A percentile compares a stretch with the other conserved stretches of the same genome.
Evolutionary conservation across 1,140 invertebrate genomes (phyloP).

Genomic region (Drosophila watanabei): DNA sequence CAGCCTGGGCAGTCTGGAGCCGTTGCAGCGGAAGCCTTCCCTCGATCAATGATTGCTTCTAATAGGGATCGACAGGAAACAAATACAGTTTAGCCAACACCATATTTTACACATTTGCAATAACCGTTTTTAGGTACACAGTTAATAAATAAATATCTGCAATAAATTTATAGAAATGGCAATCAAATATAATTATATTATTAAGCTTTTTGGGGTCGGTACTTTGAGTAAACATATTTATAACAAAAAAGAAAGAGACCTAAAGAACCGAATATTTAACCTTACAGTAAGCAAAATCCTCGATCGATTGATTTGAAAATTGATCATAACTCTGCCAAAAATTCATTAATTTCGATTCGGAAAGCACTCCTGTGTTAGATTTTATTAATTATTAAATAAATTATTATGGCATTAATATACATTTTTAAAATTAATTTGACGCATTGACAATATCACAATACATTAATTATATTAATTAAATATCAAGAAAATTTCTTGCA

Average conservation of each 20-base stretch:
- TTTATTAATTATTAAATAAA: no score
- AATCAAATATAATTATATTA: not conserved
- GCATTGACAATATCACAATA: not conserved
- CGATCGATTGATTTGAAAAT: no score
- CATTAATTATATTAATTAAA: not conserved
- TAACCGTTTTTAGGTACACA: not conserved
- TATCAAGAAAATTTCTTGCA: not conserved
- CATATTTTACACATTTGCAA: no score
- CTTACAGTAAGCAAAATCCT: no score
- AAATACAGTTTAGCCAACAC: no score
- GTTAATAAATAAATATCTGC: not conserved
- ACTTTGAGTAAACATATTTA: no score
- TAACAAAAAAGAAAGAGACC: no score
- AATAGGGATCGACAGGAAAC: not conserved
- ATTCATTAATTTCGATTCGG: no score
- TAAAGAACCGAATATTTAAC: no score
- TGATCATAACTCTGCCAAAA: no score
- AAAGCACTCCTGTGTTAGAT: no score
- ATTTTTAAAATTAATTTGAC: not conserved
- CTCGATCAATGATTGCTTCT: conserved; percentile 60
- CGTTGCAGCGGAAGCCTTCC: conserved; percentile 56
- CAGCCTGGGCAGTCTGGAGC: conserved; percentile 59
- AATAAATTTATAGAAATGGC: not conserved
- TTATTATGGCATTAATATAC: no score
- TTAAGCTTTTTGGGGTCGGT: not conserved